Conservation (phyloP, 2,113 vertebrate genomes). For the Bostrychus sinensis region DNA sequence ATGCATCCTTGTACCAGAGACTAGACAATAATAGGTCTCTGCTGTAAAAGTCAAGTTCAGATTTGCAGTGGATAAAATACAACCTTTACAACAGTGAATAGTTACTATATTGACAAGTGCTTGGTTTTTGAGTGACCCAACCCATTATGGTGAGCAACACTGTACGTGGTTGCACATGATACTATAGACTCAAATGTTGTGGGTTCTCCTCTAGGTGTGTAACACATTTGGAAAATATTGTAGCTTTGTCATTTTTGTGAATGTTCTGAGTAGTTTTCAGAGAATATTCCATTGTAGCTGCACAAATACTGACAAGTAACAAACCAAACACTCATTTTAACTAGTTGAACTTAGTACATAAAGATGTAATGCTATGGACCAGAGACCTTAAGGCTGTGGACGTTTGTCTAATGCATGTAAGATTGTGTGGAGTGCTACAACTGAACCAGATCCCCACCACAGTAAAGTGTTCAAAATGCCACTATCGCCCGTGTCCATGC, state of each 20-base stretch:
- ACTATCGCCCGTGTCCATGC: slow-evolving; percentile 95
- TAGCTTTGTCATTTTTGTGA: background rate
- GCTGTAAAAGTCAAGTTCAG: background rate
- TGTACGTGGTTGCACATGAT: background rate
- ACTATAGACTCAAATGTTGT: background rate
- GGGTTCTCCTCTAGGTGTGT: background rate
- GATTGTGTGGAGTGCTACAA: slow-evolving; percentile 10
- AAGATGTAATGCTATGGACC: background rate
- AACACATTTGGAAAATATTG: background rate
- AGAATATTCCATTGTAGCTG: background rate
- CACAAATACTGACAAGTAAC: background rate
- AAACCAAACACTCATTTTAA: background rate
- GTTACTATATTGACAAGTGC: slow-evolving; percentile 1
- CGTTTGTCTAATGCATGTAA: background rate
- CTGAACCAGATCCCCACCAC: slow-evolving; percentile 26
- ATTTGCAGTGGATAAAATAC: background rate
- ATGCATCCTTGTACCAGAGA: background rate
- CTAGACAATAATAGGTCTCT: background rate
- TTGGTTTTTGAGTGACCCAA: slow-evolving; percentile 2
- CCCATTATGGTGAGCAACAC: background rate
- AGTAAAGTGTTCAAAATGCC: slow-evolving; percentile 85
- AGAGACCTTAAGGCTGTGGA: background rate
- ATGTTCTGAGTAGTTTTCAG: slow-evolving; percentile 4
- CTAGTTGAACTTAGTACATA: background rate
- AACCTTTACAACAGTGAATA: background rate